These are phyloP conservation scores for Dasypolia templi DNA, from an alignment of 2,888 invertebrate genomes.

Conservation along the genomic window DNA sequence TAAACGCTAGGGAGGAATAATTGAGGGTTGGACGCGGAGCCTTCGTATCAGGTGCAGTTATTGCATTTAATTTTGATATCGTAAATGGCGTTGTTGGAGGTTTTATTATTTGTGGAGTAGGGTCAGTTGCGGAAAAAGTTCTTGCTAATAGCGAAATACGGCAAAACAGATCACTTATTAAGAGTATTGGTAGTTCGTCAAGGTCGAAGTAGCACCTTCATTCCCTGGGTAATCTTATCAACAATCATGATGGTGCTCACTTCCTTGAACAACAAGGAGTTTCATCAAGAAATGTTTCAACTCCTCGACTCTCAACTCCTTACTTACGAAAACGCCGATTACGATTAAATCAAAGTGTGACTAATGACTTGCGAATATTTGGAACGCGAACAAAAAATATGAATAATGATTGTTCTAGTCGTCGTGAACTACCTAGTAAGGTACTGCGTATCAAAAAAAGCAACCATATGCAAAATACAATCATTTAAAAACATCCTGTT, in stretches of 20 bases:
- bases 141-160: neutral
- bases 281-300: neutral
- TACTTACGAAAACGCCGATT: neutral
- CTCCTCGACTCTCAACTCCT: neutral
- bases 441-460: neutral
- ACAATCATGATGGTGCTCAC: no score
- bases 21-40: slow-evolving; percentile 30
- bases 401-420: neutral
- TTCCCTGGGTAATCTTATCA: no score
- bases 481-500: slow-evolving; percentile 28
- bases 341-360: neutral
- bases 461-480: neutral
- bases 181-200: neutral
- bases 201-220: neutral
- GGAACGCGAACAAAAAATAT: neutral
- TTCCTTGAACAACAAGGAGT: neutral
- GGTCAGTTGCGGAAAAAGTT: neutral
- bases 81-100: neutral
- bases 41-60: slow-evolving; percentile 34
- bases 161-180: no score
- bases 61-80: slow-evolving; percentile 40
- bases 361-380: neutral
- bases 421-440: neutral
- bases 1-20: slow-evolving; percentile 55
- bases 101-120: slow-evolving; percentile 5